Evolutionary conservation across 2,888 invertebrate genomes (phyloP), one percentile per base, ranked within the genome.

Genomic region (Microdon myrmicae): DNA sequence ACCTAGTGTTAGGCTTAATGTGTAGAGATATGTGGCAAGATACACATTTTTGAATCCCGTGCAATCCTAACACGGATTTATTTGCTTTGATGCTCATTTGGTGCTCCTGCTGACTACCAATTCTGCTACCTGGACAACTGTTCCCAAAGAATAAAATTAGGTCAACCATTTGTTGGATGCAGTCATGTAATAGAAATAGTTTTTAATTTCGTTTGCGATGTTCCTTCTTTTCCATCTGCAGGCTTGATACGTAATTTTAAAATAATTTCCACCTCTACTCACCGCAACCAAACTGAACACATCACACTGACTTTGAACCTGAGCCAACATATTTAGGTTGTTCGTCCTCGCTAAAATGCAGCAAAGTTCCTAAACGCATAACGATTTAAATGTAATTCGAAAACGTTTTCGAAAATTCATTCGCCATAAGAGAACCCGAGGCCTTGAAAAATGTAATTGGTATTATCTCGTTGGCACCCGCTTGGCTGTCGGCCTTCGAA

Each of bases 11-110:
- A 60, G 48, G 54, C 60, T 60, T 49, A 38, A 12, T 39, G 45
- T 35, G 49, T 35, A 55, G 55, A 61, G 55, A 55, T 45, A 61
- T 61, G n/a, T n/a, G n/a, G n/a, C n/a, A n/a, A n/a, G n/a, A n/a
- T n/a, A n/a, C n/a, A n/a, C n/a, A n/a, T n/a, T n/a, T n/a, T 45
- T 55, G 41, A 56, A 61, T 61, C 55, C 37, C 31, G 14, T 45
- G 49, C 55, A 55, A 61, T 61, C 55, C 49, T 35, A 49, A 39
- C 49, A 45, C 49, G 41, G 49, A 61, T 61, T 49, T 61, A 61
- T 61, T 25, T 61, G 44, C n/a, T n/a, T n/a, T n/a, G 61, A 56
- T 61, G 49, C 44, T 56, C 55, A 61, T 55, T n/a, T n/a, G n/a
- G n/a, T n/a, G n/a, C n/a, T n/a, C n/a, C n/a, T n/a, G n/a, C n/a